Evolutionary conservation across 2,888 invertebrate genomes (phyloP).

Genomic region (Gisinianus flammeolus): DNA sequence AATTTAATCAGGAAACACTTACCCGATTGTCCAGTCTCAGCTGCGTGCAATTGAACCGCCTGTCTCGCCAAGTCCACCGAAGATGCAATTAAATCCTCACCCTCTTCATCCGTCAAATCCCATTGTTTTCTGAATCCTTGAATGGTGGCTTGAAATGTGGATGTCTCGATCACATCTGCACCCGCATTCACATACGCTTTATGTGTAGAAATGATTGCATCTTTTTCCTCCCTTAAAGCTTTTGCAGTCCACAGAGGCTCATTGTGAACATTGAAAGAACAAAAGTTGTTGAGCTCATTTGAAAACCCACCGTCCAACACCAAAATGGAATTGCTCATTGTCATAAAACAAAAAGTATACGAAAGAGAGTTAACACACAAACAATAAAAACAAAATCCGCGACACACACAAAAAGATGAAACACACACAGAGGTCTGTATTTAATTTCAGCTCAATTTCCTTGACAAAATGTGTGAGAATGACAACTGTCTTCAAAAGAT

Average conservation of each 20-base stretch:
- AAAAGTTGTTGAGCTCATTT: conserved; percentile 78
- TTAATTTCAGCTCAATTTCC: no score
- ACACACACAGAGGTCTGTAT: no score
- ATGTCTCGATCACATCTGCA: conserved; percentile 83
- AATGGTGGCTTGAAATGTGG: conserved; percentile 86
- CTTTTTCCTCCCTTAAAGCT: conserved; percentile 78
- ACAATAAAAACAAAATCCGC: no score
- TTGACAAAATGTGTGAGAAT: no score
- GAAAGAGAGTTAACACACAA: no score
- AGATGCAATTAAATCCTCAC: background rate
- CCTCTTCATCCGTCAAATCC: background rate
- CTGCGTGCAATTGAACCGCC: background rate
- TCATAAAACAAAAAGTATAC: no score
- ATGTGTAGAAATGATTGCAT: conserved; percentile 80
- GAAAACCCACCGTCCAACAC: conserved; percentile 80
- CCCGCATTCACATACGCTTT: conserved; percentile 84
- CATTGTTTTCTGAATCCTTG: conserved; percentile 68
- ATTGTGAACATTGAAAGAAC: conserved; percentile 74
- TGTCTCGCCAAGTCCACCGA: background rate
- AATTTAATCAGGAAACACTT: background rate
- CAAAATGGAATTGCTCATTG: no score
- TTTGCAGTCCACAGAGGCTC: conserved; percentile 90
- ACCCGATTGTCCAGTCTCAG: background rate
- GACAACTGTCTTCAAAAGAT: no score
- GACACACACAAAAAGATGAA: no score